Evolutionary conservation across 2,113 vertebrate species (phyloP), one percentile per base, ranked within the genome.

Genomic region (Pseudopipra pipra): DNA sequence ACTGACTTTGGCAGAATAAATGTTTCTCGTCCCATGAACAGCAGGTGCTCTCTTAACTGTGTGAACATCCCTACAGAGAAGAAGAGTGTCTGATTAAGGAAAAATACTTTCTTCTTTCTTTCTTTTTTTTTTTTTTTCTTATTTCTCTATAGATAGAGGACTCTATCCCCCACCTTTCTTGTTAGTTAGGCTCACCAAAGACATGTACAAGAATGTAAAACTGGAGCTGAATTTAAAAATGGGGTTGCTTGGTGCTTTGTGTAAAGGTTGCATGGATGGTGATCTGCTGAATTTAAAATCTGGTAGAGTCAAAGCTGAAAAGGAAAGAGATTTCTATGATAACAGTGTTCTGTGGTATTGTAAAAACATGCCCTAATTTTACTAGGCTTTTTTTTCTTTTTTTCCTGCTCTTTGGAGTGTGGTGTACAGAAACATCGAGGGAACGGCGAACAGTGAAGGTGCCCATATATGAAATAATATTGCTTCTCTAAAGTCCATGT

Each of bases 41-140:
- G 81, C 85, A 92, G 91, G 92, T 90, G 79, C 74, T 92, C 85
- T 87, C 81, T 85, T 66, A 93, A 93, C 95, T 95, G 79, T 97
- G 97, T 95, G 97, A 97, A 96, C 96, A 97, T 95, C 96, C 96
- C 96, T 95, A 85, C 96, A 92, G 97, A 95, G 96, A 82, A 86
- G 59, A 89, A 91, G 93, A 97, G 95, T 65, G 91, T 85, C 95
- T 98, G 96, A 98, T 98, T 97, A 95, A 85, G 90, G 75, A 70
- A 77, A 92, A 95, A 83, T 2, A 35, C 71, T 87, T 49, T 66
- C 28, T 37, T 25, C 22, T 44, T 39, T 49, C 9, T 12, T 2
- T 19, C 20, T 39, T 21, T 17, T 47, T 46, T 58, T 47, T 46
- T 58, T 2, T 15, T 2, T 2, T 3, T 1, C 0, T 22, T 33